Conservation (phyloP, 2,113 vertebrate genomes). For the Syngnathus typhle region DNA sequence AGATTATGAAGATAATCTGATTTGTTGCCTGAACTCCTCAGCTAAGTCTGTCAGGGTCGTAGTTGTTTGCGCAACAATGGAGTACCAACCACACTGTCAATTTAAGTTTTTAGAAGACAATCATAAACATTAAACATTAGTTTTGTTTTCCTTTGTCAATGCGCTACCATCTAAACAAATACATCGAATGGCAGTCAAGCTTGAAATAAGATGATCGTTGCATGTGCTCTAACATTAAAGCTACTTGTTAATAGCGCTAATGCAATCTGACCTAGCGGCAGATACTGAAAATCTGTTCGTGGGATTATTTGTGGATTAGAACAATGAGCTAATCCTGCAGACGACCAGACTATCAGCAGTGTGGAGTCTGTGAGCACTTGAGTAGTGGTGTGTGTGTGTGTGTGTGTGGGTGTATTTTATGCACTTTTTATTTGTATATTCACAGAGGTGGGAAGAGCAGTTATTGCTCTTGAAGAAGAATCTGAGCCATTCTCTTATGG, state of each 20-base stretch:
- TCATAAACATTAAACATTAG: neutral
- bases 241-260: slow-evolving; percentile 43
- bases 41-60: slow-evolving; percentile 26
- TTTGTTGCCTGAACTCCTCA: slow-evolving; percentile 50
- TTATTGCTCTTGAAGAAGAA: neutral
- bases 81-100: slow-evolving; percentile 12
- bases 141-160: neutral
- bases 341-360: slow-evolving; percentile 53
- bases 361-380: slow-evolving; percentile 32
- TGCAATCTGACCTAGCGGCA: slow-evolving; percentile 50
- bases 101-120: neutral
- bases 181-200: neutral
- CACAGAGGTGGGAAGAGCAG: neutral
- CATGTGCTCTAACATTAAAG: slow-evolving; percentile 7
- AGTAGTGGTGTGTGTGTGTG: slow-evolving; percentile 6
- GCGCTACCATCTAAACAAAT: neutral
- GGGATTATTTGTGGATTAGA: slow-evolving; percentile 74
- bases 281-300: slow-evolving; percentile 47
- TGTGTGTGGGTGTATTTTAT: neutral
- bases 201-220: neutral
- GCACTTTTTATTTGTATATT: neutral
- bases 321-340: slow-evolving; percentile 59
- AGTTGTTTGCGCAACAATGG: slow-evolving; percentile 29
- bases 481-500: neutral
- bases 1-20: slow-evolving; percentile 56